A percentile compares a stretch with the other conserved stretches of the same genome.
These are phyloP conservation scores for Chaetogeoica ovagalla DNA, from an alignment of 2,888 invertebrate species.

Conservation along the genomic window DNA sequence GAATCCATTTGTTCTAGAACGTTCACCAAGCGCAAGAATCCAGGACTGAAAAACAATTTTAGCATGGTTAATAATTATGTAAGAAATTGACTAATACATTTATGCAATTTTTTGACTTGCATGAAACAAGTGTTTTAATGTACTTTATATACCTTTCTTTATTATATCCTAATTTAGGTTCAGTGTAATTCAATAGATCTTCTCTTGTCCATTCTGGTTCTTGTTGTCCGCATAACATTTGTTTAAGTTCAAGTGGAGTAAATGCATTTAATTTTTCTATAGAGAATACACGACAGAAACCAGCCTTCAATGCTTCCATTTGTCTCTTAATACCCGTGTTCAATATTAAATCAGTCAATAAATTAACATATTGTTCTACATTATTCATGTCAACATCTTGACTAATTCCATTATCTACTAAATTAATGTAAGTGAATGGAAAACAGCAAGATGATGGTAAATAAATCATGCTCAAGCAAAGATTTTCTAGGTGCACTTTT, in stretches of 20 bases:
- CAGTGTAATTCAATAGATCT: slow-evolving; percentile 94
- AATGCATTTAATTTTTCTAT: slow-evolving; percentile 92
- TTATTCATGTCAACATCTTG: slow-evolving; percentile 80
- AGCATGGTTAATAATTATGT: not conserved
- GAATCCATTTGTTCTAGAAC: slow-evolving; percentile 88
- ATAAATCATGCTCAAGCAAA: slow-evolving; percentile 79
- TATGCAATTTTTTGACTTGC: not conserved
- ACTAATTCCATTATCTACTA: slow-evolving; percentile 68
- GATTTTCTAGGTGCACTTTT: slow-evolving; percentile 73
- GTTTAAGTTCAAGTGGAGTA: slow-evolving; percentile 85
- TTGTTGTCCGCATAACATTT: slow-evolving; percentile 97
- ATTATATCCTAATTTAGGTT: slow-evolving; percentile 97
- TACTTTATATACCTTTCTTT: slow-evolving; percentile 76
- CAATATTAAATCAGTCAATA: slow-evolving; percentile 80
- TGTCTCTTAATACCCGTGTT: slow-evolving; percentile 89
- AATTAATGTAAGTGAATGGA: slow-evolving; percentile 69
- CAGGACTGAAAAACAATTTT: slow-evolving; percentile 70
- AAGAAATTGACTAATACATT: too few species aligned
- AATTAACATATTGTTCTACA: slow-evolving; percentile 88
- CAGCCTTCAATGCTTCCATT: slow-evolving; percentile 85
- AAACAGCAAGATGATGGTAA: slow-evolving; percentile 79
- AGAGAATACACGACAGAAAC: slow-evolving; percentile 80
- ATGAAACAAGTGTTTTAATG: too few species aligned
- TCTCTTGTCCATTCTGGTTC: slow-evolving; percentile 96
- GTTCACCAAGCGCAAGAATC: slow-evolving; percentile 91